Base-by-base conservation (phyloP, 2,113 vertebrate genomes). In the Illadopsis cleaveri region DNA sequence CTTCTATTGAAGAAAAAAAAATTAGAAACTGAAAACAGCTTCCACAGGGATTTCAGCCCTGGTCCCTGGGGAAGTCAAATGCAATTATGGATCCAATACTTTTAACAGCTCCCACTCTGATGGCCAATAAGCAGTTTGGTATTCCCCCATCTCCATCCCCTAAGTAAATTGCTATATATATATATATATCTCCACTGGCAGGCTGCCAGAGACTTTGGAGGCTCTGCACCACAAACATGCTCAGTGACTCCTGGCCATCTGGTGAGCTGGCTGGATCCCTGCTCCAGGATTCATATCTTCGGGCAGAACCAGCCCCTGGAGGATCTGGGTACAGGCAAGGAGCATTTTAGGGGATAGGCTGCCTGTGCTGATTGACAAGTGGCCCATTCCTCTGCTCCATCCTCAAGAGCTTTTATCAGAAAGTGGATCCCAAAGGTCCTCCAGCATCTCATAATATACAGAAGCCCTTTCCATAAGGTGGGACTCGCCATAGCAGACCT, bases 91-190 rank as follows among this genome's bases (percentile, higher is more conserved):
- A 86, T 89, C 69, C 90, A 94, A 86, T 86, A 90, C 64, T 89
- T 94, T 88, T 86, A 96, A 86, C 37, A 3, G 75, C 44, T 96
- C 93, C 90, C 82, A 81, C n/a, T 92, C 90, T 66, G 85, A 90
- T 83, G 71, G 90, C 94, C 93, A 95, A 77, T 94, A 91, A 96
- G 95, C 77, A 89, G 72, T 87, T 81, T 77, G 90, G 88, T 94
- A 83, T 95, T 95, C 80, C 93, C 86, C 79, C 2, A 0, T 83
- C 88, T 90, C 82, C 84, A 96, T 83, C 60, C 68, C 57, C 86
- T 85, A 90, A 88, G 92, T 87, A 96, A 94, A 94, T 77, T 86
- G 71, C 22, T 91, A 78, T 82, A 81, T 84, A 87, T 57, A 73
- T 23, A 23, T 50, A 50, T 25, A 70, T 85, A 82, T 38, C 15